These are phyloP conservation scores for Octonoba sinensis DNA, from an alignment of 2,888 invertebrate genomes.

Conservation along the genomic window DNA sequence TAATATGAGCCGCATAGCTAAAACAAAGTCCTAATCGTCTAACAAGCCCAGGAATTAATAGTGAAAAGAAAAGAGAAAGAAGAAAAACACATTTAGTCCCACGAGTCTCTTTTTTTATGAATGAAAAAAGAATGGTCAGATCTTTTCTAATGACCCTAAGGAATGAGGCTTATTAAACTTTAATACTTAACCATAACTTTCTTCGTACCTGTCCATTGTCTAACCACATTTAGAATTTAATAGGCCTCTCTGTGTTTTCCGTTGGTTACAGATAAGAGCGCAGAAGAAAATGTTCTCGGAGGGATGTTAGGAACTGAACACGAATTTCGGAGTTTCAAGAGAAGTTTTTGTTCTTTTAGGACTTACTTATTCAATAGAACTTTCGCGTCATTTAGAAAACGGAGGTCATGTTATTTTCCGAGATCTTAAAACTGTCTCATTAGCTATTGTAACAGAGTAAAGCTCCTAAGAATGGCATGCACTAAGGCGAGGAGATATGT, in stretches of 20 bases:
- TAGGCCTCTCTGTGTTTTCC: slow-evolving; percentile 45
- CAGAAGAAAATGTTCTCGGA: slow-evolving; percentile 26
- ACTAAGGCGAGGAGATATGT: too few species aligned
- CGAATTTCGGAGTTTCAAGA: slow-evolving; percentile 39
- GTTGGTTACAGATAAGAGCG: slow-evolving; percentile 33
- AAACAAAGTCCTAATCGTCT: too few species aligned
- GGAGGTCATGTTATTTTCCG: slow-evolving; percentile 8
- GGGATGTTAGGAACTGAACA: slow-evolving; percentile 46
- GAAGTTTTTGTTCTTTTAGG: slow-evolving; percentile 46
- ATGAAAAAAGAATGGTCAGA: slow-evolving; percentile 9
- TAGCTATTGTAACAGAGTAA: too few species aligned
- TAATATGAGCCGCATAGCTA: too few species aligned
- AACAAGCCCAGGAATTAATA: slow-evolving; percentile 8
- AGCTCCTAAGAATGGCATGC: too few species aligned
- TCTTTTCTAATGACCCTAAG: slow-evolving; percentile 33
- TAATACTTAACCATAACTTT: slow-evolving; percentile 54
- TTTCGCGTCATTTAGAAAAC: slow-evolving; percentile 43
- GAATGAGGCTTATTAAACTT: slow-evolving; percentile 58
- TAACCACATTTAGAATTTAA: slow-evolving; percentile 50
- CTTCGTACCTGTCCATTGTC: slow-evolving; percentile 35
- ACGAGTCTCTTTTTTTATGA: slow-evolving; percentile 26
- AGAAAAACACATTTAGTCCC: slow-evolving; percentile 14
- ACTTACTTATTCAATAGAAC: slow-evolving; percentile 33
- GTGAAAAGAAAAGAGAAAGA: slow-evolving; percentile 1
- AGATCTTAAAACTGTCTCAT: slow-evolving; percentile 32